phyloP scores from a whole-genome alignment of 2,888 invertebrate genomes.

The Oxycera nigricornis region DNA sequence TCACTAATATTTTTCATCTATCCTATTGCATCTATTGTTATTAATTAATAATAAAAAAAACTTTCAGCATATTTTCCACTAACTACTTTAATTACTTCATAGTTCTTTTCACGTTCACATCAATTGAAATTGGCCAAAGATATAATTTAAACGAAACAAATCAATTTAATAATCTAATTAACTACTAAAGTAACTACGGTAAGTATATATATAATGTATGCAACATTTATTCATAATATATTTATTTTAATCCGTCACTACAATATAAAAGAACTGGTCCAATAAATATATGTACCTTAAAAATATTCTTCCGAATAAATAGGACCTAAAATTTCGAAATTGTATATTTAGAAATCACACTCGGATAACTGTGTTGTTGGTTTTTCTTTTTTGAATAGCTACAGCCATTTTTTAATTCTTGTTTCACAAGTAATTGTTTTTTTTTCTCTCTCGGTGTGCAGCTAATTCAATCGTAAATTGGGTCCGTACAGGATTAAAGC shows the following conservation, averaged over 20 bases:
- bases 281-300: neutral
- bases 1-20: too few relatives aligned
- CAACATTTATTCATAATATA: neutral
- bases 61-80: neutral
- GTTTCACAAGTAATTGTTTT: neutral
- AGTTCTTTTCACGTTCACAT: neutral
- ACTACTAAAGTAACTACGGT: neutral
- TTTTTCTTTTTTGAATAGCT: neutral
- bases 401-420: too few relatives aligned
- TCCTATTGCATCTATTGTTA: too few relatives aligned
- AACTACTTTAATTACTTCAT: neutral
- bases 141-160: neutral
- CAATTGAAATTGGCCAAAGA: too few relatives aligned
- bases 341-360: neutral
- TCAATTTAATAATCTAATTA: neutral
- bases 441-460: too few relatives aligned
- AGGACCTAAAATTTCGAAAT: neutral
- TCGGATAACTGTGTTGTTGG: too few relatives aligned
- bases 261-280: constrained; percentile 11
- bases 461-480: neutral
- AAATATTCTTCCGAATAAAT: neutral
- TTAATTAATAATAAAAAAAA: too few relatives aligned
- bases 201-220: neutral
- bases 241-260: constrained; percentile 23
- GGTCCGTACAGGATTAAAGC: neutral